Conservation (phyloP, 2,113 vertebrate species). For the Paraplagusia blochii region DNA sequence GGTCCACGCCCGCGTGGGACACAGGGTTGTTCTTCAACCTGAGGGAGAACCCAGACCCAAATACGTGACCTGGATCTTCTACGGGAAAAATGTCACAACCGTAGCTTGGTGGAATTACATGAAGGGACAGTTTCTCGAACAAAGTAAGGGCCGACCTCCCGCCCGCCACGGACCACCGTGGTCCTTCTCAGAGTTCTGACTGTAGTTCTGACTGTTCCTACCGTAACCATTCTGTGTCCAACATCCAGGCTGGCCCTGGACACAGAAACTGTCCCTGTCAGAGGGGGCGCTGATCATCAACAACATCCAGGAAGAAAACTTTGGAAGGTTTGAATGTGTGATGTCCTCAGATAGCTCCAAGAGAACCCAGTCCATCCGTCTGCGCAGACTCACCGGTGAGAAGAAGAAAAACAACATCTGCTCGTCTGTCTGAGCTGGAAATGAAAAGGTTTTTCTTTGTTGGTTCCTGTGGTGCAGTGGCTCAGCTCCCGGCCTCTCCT, state of each 20-base stretch:
- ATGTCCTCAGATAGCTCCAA: fast-evolving
- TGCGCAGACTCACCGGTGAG: conserved; percentile 49
- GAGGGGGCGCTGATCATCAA: conserved; percentile 36
- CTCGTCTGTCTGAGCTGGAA: too few relatives aligned
- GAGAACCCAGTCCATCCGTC: background rate
- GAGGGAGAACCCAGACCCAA: fast-evolving
- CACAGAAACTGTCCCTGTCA: fast-evolving
- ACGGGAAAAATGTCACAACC: too few relatives aligned
- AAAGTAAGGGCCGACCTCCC: too few relatives aligned
- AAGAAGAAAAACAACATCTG: background rate
- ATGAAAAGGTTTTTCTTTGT: background rate
- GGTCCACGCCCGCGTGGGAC: conserved; percentile 46
- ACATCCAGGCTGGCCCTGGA: conserved; percentile 30
- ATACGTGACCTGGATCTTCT: conserved; percentile 36
- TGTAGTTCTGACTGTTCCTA: too few relatives aligned
- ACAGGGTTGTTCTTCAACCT: fast-evolving
- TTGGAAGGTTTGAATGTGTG: conserved; percentile 30
- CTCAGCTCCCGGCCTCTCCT: fast-evolving
- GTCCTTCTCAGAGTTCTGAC: too few relatives aligned
- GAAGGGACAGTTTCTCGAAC: fast-evolving
- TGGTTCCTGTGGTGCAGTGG: conserved; percentile 38
- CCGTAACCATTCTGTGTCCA: background rate
- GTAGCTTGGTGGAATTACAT: conserved; percentile 10
- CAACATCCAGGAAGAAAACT: conserved; percentile 20
- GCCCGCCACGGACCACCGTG: too few relatives aligned